Conservation (phyloP, 2,113 vertebrate species). For the Coracopsis vasa region DNA sequence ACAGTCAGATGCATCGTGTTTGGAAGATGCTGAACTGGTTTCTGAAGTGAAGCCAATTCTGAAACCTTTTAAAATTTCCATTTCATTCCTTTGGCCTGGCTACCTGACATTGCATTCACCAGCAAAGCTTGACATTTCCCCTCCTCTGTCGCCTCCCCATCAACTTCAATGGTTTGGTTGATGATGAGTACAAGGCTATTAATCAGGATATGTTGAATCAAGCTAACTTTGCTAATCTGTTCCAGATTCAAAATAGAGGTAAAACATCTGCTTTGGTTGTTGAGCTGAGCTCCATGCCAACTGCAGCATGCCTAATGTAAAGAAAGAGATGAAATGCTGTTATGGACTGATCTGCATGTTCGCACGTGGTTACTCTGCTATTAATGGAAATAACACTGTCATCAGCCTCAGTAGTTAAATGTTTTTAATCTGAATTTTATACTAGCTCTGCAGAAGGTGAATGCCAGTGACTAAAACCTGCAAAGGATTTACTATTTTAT, state of each 20-base stretch:
- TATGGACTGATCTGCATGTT: not conserved
- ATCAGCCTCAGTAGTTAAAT: not conserved
- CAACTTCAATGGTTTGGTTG: not conserved
- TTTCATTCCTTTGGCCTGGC: not conserved
- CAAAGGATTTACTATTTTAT: not conserved
- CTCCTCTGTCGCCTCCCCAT: not conserved
- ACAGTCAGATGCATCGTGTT: not conserved
- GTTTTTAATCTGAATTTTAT: not conserved
- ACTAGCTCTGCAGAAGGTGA: not conserved
- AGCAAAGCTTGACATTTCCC: not conserved
- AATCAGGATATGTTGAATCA: not conserved
- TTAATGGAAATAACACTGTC: constrained; percentile 19
- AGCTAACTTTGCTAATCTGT: not conserved
- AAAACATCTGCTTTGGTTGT: constrained; percentile 20
- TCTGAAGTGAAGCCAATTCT: not conserved
- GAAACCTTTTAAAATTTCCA: not conserved
- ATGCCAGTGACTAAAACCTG: not conserved
- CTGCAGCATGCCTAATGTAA: constrained; percentile 16
- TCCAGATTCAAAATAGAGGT: constrained; percentile 49
- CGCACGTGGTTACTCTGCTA: not conserved
- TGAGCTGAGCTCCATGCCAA: not conserved
- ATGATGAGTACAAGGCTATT: not conserved
- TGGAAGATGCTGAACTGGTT: not conserved
- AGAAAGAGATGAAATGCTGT: not conserved
- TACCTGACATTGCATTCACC: not conserved